Conservation (phyloP, 2,797 vertebrate species). For the Diceros bicornis region DNA sequence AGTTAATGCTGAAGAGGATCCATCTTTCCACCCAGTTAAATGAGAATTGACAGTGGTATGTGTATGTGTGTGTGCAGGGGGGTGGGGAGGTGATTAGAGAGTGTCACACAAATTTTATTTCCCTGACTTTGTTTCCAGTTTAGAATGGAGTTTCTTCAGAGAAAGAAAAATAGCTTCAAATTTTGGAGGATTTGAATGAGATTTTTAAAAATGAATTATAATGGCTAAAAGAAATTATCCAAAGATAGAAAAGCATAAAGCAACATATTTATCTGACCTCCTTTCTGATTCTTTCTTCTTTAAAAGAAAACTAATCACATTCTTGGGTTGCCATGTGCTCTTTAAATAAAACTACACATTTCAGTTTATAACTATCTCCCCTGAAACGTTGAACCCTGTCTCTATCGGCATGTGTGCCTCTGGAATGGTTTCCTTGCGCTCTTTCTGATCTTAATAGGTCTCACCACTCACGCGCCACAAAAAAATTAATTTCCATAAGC, state of each 20-base stretch:
- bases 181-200: neutral
- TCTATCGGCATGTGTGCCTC: accelerated
- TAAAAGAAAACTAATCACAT: slow-evolving; percentile 12
- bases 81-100: accelerated
- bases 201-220: slow-evolving; percentile 25
- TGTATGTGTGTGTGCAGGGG: neutral
- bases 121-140: slow-evolving; percentile 68
- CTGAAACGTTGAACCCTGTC: neutral
- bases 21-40: slow-evolving; percentile 61
- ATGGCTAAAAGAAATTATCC: neutral
- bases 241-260: neutral
- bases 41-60: neutral
- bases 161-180: slow-evolving; percentile 53
- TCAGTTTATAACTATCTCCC: neutral
- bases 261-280: neutral
- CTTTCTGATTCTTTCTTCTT: slow-evolving; percentile 39
- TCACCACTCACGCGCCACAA: neutral
- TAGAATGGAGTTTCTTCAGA: neutral
- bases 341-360: neutral
- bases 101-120: slow-evolving; percentile 40
- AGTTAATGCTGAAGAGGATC: neutral
- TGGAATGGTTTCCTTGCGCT: neutral
- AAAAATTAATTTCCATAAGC: slow-evolving; percentile 39
- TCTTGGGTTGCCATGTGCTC: neutral
- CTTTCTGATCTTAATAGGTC: neutral